A percentile compares a stretch with the other conserved stretches of the same genome.
Evolutionary conservation across 2,888 invertebrate genomes (phyloP).

Genomic region (Griposia aprilina): DNA sequence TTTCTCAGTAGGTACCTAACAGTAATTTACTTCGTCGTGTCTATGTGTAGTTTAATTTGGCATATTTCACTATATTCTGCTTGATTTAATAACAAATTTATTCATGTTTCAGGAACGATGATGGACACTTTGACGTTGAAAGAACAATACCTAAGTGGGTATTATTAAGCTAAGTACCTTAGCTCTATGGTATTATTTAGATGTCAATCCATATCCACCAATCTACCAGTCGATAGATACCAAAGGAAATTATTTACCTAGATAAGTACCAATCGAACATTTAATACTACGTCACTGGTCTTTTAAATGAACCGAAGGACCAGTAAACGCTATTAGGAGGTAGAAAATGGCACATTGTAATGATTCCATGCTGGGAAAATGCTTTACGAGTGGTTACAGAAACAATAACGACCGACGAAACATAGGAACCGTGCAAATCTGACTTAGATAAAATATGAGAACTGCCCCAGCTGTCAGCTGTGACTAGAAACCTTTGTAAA

Average conservation of each 20-base stretch:
- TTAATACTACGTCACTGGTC: too few relatives aligned
- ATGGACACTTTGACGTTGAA: not conserved
- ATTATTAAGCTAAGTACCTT: too few relatives aligned
- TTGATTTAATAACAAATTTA: not conserved
- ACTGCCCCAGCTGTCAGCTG: not conserved
- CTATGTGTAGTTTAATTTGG: conserved; percentile 24
- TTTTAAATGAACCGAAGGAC: too few relatives aligned
- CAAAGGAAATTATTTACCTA: too few relatives aligned
- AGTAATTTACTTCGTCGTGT: conserved; percentile 15
- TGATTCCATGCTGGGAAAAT: not conserved
- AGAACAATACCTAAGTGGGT: not conserved
- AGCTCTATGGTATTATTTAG: too few relatives aligned
- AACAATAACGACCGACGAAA: too few relatives aligned
- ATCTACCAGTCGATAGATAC: too few relatives aligned
- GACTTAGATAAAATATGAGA: not conserved
- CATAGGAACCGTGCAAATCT: not conserved
- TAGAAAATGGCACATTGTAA: too few relatives aligned
- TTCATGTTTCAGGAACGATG: not conserved
- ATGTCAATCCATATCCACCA: too few relatives aligned
- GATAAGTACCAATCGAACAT: too few relatives aligned
- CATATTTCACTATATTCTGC: not conserved
- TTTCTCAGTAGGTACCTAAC: conserved; percentile 12
- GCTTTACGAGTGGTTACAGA: too few relatives aligned
- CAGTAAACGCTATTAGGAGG: too few relatives aligned
- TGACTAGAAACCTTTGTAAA: conserved; percentile 29